Conservation (phyloP, 30 jellyfish, hydroid and myxozoan species). For the Aurelia aurita complex sp. Pacific region DNA sequence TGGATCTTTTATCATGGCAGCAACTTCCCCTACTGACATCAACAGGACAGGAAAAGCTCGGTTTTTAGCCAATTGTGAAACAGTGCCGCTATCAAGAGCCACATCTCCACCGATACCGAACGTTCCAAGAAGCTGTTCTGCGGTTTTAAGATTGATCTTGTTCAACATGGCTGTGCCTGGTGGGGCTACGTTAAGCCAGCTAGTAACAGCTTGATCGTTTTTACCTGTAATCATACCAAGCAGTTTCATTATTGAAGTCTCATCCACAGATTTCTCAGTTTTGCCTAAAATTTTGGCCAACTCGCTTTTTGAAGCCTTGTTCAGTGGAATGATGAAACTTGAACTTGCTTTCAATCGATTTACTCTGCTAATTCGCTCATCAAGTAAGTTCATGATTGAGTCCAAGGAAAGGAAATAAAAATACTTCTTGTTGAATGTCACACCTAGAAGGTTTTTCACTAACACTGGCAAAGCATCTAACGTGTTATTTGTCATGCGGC, state of each 20-base stretch:
- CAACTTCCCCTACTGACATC: neutral
- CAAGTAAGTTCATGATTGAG: conserved; percentile 14
- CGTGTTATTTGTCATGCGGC: neutral
- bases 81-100: neutral
- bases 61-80: neutral
- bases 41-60: neutral
- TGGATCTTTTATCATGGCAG: too few species aligned
- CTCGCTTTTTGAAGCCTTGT: conserved; percentile 8
- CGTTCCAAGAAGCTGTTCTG: neutral
- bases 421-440: neutral
- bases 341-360: conserved; percentile 3
- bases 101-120: neutral
- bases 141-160: neutral
- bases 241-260: conserved; percentile 1
- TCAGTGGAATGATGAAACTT: neutral
- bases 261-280: conserved; percentile 5
- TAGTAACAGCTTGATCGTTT: neutral
- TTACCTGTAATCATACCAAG: conserved; percentile 17
- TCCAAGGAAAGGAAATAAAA: conserved; percentile 40
- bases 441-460: neutral
- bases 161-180: neutral
- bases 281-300: conserved; percentile 17
- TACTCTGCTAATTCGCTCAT: neutral
- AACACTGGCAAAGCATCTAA: conserved; percentile 11
- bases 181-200: neutral